These are phyloP conservation scores for Rhyacophila evoluta DNA, from an alignment of 2,888 invertebrate species.

Conservation along the genomic window DNA sequence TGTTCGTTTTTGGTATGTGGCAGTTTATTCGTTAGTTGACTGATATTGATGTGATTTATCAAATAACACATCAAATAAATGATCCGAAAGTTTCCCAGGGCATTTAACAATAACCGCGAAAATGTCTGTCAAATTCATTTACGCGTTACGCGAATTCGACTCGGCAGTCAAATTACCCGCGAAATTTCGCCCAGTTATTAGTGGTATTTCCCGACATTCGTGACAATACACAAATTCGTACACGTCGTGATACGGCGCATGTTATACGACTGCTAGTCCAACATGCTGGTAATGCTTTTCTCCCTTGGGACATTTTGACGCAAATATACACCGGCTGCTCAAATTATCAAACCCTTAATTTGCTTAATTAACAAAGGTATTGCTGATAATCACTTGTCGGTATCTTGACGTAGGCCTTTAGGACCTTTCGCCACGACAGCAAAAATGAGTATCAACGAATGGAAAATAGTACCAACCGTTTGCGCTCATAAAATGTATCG, in stretches of 20 bases:
- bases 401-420: no score
- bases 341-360: not conserved
- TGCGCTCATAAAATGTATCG: no score
- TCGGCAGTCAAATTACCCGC: not conserved
- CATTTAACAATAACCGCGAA: not conserved
- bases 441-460: no score
- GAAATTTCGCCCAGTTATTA: not conserved
- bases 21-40: no score
- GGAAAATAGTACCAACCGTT: no score
- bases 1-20: no score
- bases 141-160: not conserved
- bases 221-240: not conserved
- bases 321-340: not conserved
- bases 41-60: not conserved
- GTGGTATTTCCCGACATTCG: not conserved
- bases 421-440: no score
- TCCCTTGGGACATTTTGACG: constrained; percentile 3
- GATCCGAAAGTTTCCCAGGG: not conserved
- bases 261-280: not conserved
- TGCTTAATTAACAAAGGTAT: no score
- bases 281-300: constrained; percentile 2
- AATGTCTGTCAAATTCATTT: not conserved
- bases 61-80: not conserved
- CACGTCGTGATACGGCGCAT: not conserved
- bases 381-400: no score